Evolutionary conservation across 2,797 vertebrate species (phyloP).

Genomic region (Pseudochromis fuscus): DNA sequence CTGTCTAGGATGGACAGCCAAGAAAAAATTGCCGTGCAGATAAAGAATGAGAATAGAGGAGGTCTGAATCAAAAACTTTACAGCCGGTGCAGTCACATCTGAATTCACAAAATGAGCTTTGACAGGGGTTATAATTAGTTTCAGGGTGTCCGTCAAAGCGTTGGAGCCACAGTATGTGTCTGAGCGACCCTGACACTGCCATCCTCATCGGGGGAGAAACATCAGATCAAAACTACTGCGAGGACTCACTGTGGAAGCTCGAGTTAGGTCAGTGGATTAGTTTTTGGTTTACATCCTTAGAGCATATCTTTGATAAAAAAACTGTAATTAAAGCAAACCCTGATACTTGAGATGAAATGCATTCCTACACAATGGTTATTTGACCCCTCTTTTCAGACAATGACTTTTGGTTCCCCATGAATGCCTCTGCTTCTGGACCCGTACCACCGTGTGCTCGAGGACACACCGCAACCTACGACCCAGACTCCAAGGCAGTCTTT

Average conservation of each 20-base stretch:
- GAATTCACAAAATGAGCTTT: constrained; percentile 3
- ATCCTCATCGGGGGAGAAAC: constrained; percentile 91
- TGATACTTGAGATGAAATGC: not conserved
- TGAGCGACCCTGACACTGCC: constrained; percentile 88
- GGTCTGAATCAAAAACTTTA: constrained; percentile 41
- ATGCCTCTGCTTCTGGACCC: constrained; percentile 74
- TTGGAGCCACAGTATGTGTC: constrained; percentile 91
- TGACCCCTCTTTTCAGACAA: constrained; percentile 83
- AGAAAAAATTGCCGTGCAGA: constrained; percentile 66
- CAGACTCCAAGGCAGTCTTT: constrained; percentile 87
- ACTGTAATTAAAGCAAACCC: not conserved
- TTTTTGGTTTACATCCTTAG: not conserved
- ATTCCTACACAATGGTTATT: not conserved
- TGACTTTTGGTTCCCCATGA: constrained; percentile 91
- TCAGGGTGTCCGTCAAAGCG: constrained; percentile 88
- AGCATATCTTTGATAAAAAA: not conserved
- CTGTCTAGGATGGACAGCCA: constrained; percentile 68
- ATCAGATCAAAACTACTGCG: constrained; percentile 75
- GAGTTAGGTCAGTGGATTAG: constrained; percentile 87
- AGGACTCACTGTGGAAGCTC: constrained; percentile 89
- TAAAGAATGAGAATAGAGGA: constrained; percentile 65
- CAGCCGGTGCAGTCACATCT: not conserved
- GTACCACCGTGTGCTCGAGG: constrained; percentile 81
- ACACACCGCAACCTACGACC: constrained; percentile 90
- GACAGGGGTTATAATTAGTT: constrained; percentile 50